Conservation (phyloP, 2,797 vertebrate genomes). For the Squalus acanthias region DNA sequence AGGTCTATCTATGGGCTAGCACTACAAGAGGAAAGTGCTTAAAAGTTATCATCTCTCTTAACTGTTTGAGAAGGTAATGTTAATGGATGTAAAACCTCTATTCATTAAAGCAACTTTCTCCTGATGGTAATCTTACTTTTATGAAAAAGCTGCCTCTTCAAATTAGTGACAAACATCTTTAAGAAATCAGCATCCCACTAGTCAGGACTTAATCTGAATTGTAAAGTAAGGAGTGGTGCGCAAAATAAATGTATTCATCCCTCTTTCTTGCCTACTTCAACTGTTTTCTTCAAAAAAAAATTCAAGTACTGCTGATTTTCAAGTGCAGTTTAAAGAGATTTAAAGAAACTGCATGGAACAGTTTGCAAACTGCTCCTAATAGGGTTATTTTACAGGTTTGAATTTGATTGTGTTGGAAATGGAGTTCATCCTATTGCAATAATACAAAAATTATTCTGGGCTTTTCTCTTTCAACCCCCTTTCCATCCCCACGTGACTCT, state of each 20-base stretch:
- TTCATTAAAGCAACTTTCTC: neutral
- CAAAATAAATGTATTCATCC: neutral
- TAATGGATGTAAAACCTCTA: neutral
- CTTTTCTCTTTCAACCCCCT: neutral
- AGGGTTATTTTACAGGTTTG: neutral
- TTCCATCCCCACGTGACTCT: neutral
- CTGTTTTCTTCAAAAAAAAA: neutral
- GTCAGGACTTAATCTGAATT: neutral
- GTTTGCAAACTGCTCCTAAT: neutral
- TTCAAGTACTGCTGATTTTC: neutral
- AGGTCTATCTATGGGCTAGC: neutral
- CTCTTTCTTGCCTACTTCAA: neutral
- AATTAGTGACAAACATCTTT: neutral
- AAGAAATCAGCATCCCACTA: neutral
- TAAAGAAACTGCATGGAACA: neutral
- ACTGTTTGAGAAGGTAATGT: neutral
- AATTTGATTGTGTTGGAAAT: neutral
- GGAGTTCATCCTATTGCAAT: neutral
- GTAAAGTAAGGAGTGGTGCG: neutral
- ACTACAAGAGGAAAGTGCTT: neutral
- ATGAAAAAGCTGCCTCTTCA: no score
- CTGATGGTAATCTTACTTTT: neutral
- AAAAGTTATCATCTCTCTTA: neutral
- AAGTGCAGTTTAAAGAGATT: neutral
- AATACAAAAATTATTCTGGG: neutral